phyloP scores from a whole-genome alignment of 2,113 vertebrate species.

The Saimiri boliviensis region DNA sequence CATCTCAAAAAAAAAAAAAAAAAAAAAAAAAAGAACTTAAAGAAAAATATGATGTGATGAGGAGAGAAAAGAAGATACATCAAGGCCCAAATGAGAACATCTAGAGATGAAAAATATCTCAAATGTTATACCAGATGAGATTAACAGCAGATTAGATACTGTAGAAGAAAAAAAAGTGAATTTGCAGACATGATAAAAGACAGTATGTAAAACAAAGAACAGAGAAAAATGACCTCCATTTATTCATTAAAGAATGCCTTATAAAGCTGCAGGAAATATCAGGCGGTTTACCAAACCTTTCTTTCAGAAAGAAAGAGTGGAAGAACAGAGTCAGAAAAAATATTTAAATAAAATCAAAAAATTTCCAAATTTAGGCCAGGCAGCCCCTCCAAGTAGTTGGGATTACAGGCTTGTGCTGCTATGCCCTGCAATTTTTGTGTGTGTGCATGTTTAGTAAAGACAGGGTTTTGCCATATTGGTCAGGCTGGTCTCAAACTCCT shows the following conservation, averaged over 20 bases:
- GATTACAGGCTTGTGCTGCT: too few relatives aligned
- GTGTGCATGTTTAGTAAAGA: too few relatives aligned
- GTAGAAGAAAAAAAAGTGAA: neutral
- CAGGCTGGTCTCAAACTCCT: too few relatives aligned
- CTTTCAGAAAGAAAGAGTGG: neutral
- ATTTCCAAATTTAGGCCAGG: neutral
- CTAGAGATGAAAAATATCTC: neutral
- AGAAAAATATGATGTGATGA: neutral
- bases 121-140: neutral
- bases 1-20: too few relatives aligned
- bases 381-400: too few relatives aligned
- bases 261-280: neutral
- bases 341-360: constrained; percentile 14
- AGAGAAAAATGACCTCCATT: neutral
- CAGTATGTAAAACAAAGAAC: neutral
- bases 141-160: neutral
- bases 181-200: neutral
- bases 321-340: neutral
- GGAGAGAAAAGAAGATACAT: neutral
- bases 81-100: neutral
- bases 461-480: too few relatives aligned
- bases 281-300: neutral
- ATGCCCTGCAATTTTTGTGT: too few relatives aligned
- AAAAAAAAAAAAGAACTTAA: neutral
- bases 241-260: neutral